Conservation (phyloP, 2,888 invertebrate species). For the Horisme vitalbata region DNA sequence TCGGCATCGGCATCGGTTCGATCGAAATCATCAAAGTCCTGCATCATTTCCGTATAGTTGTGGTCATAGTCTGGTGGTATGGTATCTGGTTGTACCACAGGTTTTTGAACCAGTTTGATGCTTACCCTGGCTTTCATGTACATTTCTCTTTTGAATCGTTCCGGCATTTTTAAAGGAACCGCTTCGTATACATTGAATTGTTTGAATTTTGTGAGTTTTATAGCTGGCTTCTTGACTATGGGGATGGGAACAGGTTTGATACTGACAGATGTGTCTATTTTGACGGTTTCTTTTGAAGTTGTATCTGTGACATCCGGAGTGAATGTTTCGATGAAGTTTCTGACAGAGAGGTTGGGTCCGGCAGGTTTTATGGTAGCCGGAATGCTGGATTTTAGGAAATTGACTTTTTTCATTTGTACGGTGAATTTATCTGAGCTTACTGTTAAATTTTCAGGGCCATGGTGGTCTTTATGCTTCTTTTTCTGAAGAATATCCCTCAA, state of each 20-base stretch:
- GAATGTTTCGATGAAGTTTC: slow-evolving; percentile 68
- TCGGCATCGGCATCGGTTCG: slow-evolving; percentile 34
- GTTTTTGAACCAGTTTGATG: slow-evolving; percentile 43
- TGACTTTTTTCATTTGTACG: slow-evolving; percentile 53
- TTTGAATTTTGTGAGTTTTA: slow-evolving; percentile 56
- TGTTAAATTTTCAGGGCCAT: slow-evolving; percentile 8
- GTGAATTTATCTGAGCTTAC: slow-evolving; percentile 41
- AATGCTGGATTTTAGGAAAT: slow-evolving; percentile 5
- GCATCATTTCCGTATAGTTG: slow-evolving; percentile 27
- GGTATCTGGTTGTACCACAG: slow-evolving; percentile 1
- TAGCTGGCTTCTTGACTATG: slow-evolving; percentile 33
- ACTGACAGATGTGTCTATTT: slow-evolving; percentile 32
- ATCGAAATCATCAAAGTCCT: slow-evolving; percentile 26
- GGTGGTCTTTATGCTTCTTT: slow-evolving; percentile 39
- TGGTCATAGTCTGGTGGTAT: slow-evolving; percentile 3
- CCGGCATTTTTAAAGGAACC: slow-evolving; percentile 51
- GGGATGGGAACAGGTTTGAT: slow-evolving; percentile 37
- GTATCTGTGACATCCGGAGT: slow-evolving; percentile 51
- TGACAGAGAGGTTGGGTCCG: slow-evolving; percentile 49
- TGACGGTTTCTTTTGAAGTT: slow-evolving; percentile 24
- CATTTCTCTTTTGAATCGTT: slow-evolving; percentile 43
- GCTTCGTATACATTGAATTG: slow-evolving; percentile 7
- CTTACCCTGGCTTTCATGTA: slow-evolving; percentile 39
- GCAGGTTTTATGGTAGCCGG: slow-evolving; percentile 46
- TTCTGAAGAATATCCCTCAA: slow-evolving; percentile 59